Base-by-base conservation (phyloP, 2,113 vertebrate genomes). In the Crocuta crocuta region DNA sequence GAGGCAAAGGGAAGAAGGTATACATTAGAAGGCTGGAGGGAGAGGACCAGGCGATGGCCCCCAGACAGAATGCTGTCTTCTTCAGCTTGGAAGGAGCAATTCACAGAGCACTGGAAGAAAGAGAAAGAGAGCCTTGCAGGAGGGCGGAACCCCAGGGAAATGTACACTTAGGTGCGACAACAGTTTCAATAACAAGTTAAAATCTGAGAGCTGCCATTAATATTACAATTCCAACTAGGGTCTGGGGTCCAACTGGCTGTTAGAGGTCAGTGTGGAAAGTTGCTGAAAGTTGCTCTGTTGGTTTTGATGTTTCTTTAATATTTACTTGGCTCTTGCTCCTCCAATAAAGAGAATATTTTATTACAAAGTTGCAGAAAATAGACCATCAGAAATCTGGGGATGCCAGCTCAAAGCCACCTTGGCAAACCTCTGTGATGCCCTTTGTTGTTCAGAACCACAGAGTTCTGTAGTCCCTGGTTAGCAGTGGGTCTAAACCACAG, bases 231-330 rank as follows among this genome's bases (percentile, higher is more conserved):
- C 33, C 43, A 39, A 19, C n/a, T 39, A 48, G 13, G 23, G 16
- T 65, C 33, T 73, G 43, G n/a, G 33, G 33, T 55, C 39, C 31
- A 23, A 5, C 33, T n/a, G 39, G 28, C 43, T 66, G 26, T 28
- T 23, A 17, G 50, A 33, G 12, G 19, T 7, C 28, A 21, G 31
- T 15, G 11, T 91, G 39, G n/a, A 45, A 73, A 74, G 28, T 50
- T 43, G 24, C 45, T 3, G 0, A 61, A 76, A 48, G 48, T 31
- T 58, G 50, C 63, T 91, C 39, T 85, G 63, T 53, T 89, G 87
- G 31, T 50, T 91, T 65, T 91, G 55, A 71, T 50, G 35, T 76
- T 92, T 89, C 45, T 55, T 94, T 88, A 81, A 35, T 50, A 68
- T 91, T 79, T 74, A 61, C 6, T 61, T 95, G 45, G 48, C 31